phyloP scores from a whole-genome alignment of 2,113 vertebrate genomes.

The Arothron firmamentum region DNA sequence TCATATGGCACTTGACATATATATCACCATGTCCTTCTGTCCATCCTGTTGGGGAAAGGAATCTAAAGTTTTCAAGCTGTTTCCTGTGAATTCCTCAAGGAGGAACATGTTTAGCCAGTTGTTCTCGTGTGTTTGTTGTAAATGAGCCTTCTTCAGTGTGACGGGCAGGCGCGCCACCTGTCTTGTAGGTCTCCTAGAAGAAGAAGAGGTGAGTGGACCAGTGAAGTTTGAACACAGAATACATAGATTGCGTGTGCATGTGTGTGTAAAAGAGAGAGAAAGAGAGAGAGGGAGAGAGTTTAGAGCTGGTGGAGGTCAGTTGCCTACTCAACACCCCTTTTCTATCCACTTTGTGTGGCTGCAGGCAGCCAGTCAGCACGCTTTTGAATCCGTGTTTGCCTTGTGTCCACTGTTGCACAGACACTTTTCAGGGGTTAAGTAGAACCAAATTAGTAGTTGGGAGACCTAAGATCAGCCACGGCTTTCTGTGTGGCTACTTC shows the following conservation, averaged over 20 bases:
- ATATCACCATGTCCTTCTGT: conserved; percentile 45
- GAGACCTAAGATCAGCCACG: conserved; percentile 59
- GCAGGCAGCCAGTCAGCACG: conserved; percentile 64
- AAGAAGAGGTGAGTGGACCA: conserved; percentile 33
- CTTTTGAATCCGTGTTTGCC: conserved; percentile 62
- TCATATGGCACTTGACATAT: conserved; percentile 58
- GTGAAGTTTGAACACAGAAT: conserved; percentile 4
- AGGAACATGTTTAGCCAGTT: conserved; percentile 22
- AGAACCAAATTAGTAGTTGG: conserved; percentile 72
- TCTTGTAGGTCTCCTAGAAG: conserved; percentile 64
- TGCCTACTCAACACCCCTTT: conserved; percentile 70
- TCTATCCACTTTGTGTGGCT: conserved; percentile 71
- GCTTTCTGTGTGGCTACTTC: conserved; percentile 66
- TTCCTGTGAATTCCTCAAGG: conserved; percentile 17
- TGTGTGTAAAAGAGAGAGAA: conserved; percentile 10
- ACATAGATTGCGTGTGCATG: not conserved
- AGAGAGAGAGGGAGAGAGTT: conserved; percentile 26
- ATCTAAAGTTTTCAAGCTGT: conserved; percentile 40
- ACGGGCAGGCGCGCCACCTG: conserved; percentile 89
- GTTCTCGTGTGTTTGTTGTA: conserved; percentile 81
- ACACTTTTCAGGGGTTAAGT: conserved; percentile 66
- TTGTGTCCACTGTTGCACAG: conserved; percentile 41
- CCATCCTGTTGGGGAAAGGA: conserved; percentile 27
- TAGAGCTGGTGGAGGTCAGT: conserved; percentile 57
- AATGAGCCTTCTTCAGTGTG: conserved; percentile 85